phyloP scores from a whole-genome alignment of 64 coral and sea anemone genomes.

The Montipora sp. region DNA sequence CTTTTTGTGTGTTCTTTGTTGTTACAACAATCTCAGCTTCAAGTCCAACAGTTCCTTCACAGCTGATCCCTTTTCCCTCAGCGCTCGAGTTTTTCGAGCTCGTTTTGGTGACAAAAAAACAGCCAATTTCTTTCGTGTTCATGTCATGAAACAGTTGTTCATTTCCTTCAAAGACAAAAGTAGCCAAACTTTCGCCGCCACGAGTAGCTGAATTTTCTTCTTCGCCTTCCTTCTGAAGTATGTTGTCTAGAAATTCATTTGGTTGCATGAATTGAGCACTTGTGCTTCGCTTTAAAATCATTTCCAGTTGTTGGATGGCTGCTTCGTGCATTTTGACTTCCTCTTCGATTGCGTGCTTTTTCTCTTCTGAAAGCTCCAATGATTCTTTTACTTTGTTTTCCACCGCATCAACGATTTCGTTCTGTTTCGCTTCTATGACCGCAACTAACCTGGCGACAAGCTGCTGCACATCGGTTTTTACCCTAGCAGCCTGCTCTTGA shows the following conservation, averaged over 20 bases:
- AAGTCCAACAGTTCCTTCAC: constrained; percentile 63
- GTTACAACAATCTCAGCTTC: constrained; percentile 44
- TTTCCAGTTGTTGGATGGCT: not conserved
- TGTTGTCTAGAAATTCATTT: not conserved
- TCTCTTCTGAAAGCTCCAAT: not conserved
- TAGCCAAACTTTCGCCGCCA: not conserved
- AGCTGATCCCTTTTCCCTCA: constrained; percentile 18
- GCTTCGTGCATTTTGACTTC: not conserved
- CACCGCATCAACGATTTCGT: not conserved
- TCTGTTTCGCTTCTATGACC: not conserved
- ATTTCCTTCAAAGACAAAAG: not conserved
- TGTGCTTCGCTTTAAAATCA: not conserved
- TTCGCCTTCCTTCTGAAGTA: not conserved
- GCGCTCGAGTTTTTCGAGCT: constrained; percentile 3
- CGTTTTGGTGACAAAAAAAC: not conserved
- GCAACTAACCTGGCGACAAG: not conserved
- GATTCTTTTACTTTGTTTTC: not conserved
- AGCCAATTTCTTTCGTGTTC: not conserved
- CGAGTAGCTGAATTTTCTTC: not conserved
- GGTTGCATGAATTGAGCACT: not conserved
- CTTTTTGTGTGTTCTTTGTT: not conserved
- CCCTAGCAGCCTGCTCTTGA: not conserved
- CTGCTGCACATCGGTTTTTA: not conserved
- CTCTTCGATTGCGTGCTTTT: not conserved
- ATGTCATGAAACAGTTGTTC: not conserved